Evolutionary conservation across 2,888 invertebrate species (phyloP).

Genomic region (Drosophila paracracens): DNA sequence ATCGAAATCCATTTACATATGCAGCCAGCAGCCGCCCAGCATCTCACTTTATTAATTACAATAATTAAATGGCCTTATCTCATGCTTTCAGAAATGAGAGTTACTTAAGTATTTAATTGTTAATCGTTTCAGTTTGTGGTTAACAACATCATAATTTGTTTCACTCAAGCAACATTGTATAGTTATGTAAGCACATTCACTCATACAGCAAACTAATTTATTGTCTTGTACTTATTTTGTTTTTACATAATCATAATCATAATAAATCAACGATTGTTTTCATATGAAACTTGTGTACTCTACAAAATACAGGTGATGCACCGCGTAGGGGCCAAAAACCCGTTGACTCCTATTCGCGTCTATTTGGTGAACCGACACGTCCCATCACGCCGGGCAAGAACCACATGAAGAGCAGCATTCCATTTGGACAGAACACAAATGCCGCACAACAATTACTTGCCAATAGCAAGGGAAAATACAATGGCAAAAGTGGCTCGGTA

Average conservation of each 20-base stretch:
- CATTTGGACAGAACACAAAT: constrained; percentile 85
- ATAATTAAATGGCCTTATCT: constrained; percentile 14
- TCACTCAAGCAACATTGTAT: constrained; percentile 17
- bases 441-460: constrained; percentile 76
- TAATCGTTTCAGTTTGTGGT: constrained; percentile 6
- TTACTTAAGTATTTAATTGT: constrained; percentile 12
- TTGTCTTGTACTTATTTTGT: constrained; percentile 34
- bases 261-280: not conserved
- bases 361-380: constrained; percentile 87
- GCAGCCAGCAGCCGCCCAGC: constrained; percentile 15
- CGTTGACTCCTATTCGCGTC: constrained; percentile 86
- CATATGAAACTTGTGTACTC: constrained; percentile 13
- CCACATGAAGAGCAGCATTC: constrained; percentile 87
- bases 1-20: constrained; percentile 7
- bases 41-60: constrained; percentile 25
- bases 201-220: constrained; percentile 29
- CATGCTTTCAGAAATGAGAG: constrained; percentile 14
- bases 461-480: constrained; percentile 81
- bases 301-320: constrained; percentile 78
- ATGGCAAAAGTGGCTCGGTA: constrained; percentile 83
- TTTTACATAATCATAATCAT: constrained; percentile 7
- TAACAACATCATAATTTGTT: constrained; percentile 7
- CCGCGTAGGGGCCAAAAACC: constrained; percentile 84
- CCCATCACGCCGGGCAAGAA: constrained; percentile 86
- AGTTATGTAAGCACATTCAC: constrained; percentile 7